Evolutionary conservation across 2,888 invertebrate species (phyloP).

Genomic region (Epirrita christyi): DNA sequence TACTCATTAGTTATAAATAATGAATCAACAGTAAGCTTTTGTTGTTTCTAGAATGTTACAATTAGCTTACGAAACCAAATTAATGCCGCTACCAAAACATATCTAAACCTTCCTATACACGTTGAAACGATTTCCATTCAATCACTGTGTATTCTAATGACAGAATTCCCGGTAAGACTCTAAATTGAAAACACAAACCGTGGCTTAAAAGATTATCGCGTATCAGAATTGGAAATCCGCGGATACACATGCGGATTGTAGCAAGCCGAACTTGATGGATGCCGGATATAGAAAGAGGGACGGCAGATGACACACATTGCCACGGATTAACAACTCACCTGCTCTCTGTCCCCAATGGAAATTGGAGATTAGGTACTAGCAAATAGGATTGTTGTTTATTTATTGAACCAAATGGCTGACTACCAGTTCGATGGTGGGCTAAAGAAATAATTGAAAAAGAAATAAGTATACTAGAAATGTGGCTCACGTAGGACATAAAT

Average conservation of each 20-base stretch:
- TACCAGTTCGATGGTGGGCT: neutral
- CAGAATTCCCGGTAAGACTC: conserved; percentile 19
- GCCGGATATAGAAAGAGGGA: conserved; percentile 33
- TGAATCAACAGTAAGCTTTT: conserved; percentile 5
- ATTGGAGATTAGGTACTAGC: conserved; percentile 17
- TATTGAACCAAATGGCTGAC: conserved; percentile 3
- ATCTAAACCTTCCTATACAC: neutral
- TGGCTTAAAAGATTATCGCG: conserved; percentile 36
- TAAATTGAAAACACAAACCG: conserved; percentile 30
- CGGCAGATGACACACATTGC: conserved; percentile 33
- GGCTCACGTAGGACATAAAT: too few species aligned
- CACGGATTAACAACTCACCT: conserved; percentile 34
- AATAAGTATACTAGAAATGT: too few species aligned
- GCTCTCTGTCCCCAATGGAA: conserved; percentile 19
- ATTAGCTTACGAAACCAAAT: neutral
- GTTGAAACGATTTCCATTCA: conserved; percentile 19
- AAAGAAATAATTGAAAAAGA: neutral
- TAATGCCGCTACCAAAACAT: neutral
- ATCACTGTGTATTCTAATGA: conserved; percentile 23
- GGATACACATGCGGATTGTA: conserved; percentile 20
- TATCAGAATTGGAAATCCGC: conserved; percentile 30
- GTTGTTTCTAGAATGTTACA: conserved; percentile 1
- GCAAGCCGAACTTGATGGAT: conserved; percentile 32
- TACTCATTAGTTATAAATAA: conserved; percentile 13
- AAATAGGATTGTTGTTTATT: conserved; percentile 19